Evolutionary conservation across 2,888 invertebrate genomes (phyloP).

Genomic region (Teinopalpus imperialis): DNA sequence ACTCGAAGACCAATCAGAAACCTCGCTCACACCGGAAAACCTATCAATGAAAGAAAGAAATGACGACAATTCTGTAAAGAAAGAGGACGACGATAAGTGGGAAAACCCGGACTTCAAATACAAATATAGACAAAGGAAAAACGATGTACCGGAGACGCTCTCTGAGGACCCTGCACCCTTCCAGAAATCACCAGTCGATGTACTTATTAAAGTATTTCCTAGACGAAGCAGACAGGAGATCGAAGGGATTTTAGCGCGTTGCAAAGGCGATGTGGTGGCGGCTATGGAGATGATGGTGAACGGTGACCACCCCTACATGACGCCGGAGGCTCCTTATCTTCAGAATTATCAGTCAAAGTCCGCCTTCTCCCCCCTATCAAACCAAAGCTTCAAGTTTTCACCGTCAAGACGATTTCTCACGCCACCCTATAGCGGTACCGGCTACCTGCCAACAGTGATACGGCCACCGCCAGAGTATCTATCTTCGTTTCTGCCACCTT

Average conservation of each 20-base stretch:
- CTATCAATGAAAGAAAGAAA: constrained; percentile 88
- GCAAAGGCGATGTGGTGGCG: constrained; percentile 94
- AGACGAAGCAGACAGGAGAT: constrained; percentile 92
- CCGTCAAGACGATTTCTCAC: constrained; percentile 90
- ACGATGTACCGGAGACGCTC: constrained; percentile 36
- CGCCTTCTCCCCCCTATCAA: constrained; percentile 89
- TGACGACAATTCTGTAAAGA: constrained; percentile 71
- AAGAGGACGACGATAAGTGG: constrained; percentile 76
- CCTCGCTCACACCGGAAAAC: constrained; percentile 89
- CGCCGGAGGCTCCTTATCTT: constrained; percentile 70
- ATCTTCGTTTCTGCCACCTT: constrained; percentile 69
- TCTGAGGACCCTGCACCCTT: constrained; percentile 54
- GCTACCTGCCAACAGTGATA: constrained; percentile 91
- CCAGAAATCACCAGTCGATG: constrained; percentile 91
- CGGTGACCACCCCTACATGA: constrained; percentile 72
- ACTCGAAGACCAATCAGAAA: constrained; percentile 71
- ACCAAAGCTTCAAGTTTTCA: constrained; percentile 84
- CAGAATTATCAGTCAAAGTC: constrained; percentile 83
- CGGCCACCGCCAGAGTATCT: constrained; percentile 76
- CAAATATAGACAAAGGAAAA: constrained; percentile 63
- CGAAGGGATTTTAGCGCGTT: constrained; percentile 90
- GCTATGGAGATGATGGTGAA: constrained; percentile 96
- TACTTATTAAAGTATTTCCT: constrained; percentile 94
- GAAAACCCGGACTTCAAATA: constrained; percentile 66
- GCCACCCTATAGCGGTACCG: constrained; percentile 92